Base-by-base conservation (phyloP, 2,888 invertebrate species). In the Azorinus chamasolen region DNA sequence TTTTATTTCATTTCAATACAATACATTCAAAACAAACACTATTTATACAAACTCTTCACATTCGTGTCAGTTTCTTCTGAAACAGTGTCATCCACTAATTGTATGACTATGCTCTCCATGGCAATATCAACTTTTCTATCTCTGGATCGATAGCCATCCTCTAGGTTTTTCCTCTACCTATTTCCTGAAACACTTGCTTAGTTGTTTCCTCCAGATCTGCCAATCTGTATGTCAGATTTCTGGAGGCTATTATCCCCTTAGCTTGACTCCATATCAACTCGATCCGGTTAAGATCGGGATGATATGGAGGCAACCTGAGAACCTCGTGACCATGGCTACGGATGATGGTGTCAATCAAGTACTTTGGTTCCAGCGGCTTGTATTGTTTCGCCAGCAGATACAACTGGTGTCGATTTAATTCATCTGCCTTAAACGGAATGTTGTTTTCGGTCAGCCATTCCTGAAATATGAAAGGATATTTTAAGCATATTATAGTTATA, bases 201-300 rank as follows among this genome's bases (percentile, higher is more conserved):
- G n/a, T n/a, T n/a, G n/a, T n/a, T n/a, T n/a, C n/a, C n/a, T n/a
- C n/a, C n/a, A n/a, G n/a, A n/a, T n/a, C n/a, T n/a, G n/a, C n/a
- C n/a, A n/a, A 62, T 55, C 53, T 39, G 32, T 62, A 62, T 46
- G 61, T 54, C 12, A 53, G n/a, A 24, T 61, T 69, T 24, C 22
- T 61, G 3, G n/a, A 8, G 0, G 39, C 22, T 8, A 71, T 45
- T 6, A 50, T 27, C 2, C 2, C n/a, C 18, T 72, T 64, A 10
- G 58, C n/a, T 46, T 72, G 64, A 18, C 64, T 59, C 72, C 53
- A 59, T 10, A 72, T 72, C 5, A 64, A 12, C 32, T 64, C 64
- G 10, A 72, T 71, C 5, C 58, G 51, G 25, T 65, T 69, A 16
- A 69, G 55, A 25, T 59, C 59, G 1, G 59, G 64, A 37, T 62